Conservation (phyloP, 92 coral and sea anemone species). For the Heteractis magnifica region DNA sequence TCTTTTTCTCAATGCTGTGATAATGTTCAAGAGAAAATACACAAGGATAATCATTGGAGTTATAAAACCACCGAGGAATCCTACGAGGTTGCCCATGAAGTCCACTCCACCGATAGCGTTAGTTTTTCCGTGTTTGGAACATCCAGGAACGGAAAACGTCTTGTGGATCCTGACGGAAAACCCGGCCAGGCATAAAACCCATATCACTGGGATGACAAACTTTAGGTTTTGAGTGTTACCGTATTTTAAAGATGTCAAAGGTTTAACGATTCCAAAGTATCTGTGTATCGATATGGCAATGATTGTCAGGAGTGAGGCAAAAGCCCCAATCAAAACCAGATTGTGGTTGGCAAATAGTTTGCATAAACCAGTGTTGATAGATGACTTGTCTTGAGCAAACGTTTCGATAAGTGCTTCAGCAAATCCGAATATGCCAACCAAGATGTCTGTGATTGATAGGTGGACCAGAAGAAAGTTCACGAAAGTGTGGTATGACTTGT, state of each 20-base stretch:
- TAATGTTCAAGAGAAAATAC: slow-evolving; percentile 1
- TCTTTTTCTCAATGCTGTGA: not conserved
- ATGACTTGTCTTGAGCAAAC: slow-evolving; percentile 6
- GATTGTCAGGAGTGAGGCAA: slow-evolving; percentile 9
- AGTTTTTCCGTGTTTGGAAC: not conserved
- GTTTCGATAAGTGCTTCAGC: not conserved
- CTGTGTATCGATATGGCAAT: slow-evolving; percentile 10
- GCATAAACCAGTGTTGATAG: not conserved
- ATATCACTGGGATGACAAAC: slow-evolving; percentile 16
- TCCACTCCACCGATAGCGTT: slow-evolving; percentile 10
- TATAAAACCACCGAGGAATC: slow-evolving; percentile 1
- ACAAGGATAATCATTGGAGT: slow-evolving; percentile 5
- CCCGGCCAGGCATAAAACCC: not conserved
- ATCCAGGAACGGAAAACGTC: slow-evolving; percentile 9
- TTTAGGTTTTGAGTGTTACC: not conserved
- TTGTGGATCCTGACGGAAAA: not conserved
- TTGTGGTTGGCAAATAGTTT: slow-evolving; percentile 19
- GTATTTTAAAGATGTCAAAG: not conserved
- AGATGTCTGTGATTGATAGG: slow-evolving; percentile 24
- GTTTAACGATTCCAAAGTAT: slow-evolving; percentile 21
- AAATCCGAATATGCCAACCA: slow-evolving; percentile 24
- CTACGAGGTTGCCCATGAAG: not conserved
- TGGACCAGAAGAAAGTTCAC: slow-evolving; percentile 38
- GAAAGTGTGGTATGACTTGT: slow-evolving; percentile 29
- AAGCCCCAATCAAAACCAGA: slow-evolving; percentile 12